Percentiles rank a stretch among this genome's conserved stretches.
These are phyloP conservation scores for Pomatorhinus ruficollis DNA, from an alignment of 2,113 vertebrate species.

Conservation along the genomic window DNA sequence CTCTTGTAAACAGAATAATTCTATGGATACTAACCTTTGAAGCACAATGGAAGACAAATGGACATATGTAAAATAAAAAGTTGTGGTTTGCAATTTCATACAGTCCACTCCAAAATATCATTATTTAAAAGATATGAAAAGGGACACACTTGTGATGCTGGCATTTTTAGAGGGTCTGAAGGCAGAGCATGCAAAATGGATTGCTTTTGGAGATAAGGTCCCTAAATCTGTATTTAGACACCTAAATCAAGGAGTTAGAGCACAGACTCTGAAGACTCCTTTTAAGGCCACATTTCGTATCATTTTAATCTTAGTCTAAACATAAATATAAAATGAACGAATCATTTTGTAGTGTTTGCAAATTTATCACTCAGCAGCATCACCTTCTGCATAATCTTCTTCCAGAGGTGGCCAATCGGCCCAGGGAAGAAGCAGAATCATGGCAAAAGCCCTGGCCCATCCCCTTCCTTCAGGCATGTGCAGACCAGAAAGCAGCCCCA, in stretches of 20 bases:
- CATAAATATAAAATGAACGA: not conserved
- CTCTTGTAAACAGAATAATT: not conserved
- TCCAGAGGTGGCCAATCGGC: not conserved
- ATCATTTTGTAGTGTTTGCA: not conserved
- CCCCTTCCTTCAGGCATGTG: not conserved
- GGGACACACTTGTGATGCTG: fast-evolving
- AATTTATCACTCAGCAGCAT: fast-evolving
- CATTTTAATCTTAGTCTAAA: not conserved
- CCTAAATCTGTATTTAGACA: not conserved
- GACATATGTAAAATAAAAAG: not conserved
- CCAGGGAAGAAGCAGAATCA: not conserved
- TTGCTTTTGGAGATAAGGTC: not conserved
- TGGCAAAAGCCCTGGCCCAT: not conserved
- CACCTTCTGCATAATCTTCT: not conserved
- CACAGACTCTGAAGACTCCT: not conserved
- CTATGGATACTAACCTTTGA: not conserved
- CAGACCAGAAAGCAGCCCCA: not conserved
- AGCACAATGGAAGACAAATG: not conserved
- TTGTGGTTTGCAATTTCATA: not conserved
- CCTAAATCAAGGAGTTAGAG: not conserved
- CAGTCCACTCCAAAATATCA: not conserved
- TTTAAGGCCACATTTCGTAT: not conserved
- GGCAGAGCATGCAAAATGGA: not conserved
- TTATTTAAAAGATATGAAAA: not conserved
- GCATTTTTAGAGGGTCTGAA: not conserved